These are phyloP conservation scores for Astatoreochromis straeleni DNA, from an alignment of 2,113 vertebrate species.

Conservation along the genomic window DNA sequence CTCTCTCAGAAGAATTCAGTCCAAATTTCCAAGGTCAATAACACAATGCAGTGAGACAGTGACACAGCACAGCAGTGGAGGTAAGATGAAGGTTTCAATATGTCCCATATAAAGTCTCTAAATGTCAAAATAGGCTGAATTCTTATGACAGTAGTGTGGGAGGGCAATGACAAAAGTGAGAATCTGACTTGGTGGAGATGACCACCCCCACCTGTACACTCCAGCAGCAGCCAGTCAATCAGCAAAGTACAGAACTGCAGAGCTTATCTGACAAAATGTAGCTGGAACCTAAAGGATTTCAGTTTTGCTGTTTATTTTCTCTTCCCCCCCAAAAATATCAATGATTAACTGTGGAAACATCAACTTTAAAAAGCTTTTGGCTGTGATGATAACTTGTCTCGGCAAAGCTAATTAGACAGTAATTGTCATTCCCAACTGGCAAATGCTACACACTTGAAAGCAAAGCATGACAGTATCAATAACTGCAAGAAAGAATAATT, in stretches of 20 bases:
- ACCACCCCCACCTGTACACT: not conserved
- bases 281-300: not conserved
- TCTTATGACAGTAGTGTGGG: not conserved
- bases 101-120: slow-evolving; percentile 34
- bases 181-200: not conserved
- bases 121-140: slow-evolving; percentile 15
- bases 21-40: slow-evolving; percentile 1
- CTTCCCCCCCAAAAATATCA: not conserved
- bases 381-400: not conserved
- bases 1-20: slow-evolving; percentile 2
- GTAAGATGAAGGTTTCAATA: slow-evolving; percentile 3
- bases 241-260: not conserved
- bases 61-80: not conserved
- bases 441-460: not conserved
- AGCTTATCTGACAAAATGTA: not conserved
- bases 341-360: not conserved
- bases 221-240: not conserved
- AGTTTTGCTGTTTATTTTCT: not conserved
- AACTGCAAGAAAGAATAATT: not conserved
- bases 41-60: slow-evolving; percentile 5
- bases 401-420: not conserved
- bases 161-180: not conserved
- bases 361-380: not conserved
- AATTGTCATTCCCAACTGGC: not conserved
- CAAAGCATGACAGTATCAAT: not conserved